Conservation (phyloP, 2,113 vertebrate genomes). For the Petrocephalus zakoni region DNA sequence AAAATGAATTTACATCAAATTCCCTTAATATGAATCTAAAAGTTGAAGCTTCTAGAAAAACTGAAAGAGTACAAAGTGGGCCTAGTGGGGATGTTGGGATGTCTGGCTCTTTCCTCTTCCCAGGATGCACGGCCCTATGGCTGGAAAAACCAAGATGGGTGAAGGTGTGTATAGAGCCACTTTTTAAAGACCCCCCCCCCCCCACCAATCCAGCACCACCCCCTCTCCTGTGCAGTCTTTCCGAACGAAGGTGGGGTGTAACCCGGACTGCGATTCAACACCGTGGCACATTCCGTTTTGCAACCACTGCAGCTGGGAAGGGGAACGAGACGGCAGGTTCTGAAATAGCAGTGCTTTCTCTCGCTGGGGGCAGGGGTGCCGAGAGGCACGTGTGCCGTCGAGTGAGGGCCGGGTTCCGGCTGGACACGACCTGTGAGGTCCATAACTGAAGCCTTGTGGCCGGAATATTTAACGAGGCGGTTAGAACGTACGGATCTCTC, state of each 20-base stretch:
- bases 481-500: not conserved
- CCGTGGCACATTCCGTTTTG: not conserved
- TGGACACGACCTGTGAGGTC: constrained; percentile 17
- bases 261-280: not conserved
- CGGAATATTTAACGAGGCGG: not conserved
- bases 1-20: constrained; percentile 9
- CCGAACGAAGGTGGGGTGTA: not conserved
- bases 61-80: not conserved
- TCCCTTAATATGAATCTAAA: not conserved
- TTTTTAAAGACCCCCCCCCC: not conserved
- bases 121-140: not conserved
- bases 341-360: not conserved
- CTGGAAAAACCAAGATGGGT: not conserved
- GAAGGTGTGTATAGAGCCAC: not conserved
- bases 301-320: not conserved
- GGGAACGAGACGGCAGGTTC: not conserved
- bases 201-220: not conserved
- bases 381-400: not conserved
- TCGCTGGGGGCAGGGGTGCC: not conserved
- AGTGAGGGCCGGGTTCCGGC: not conserved
- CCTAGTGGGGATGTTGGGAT: constrained; percentile 35
- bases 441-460: not conserved
- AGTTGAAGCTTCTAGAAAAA: not conserved
- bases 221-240: not conserved
- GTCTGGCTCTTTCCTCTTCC: not conserved